These are phyloP conservation scores for Macrobrachium nipponense DNA, from an alignment of 1,140 invertebrate genomes.

Conservation along the genomic window DNA sequence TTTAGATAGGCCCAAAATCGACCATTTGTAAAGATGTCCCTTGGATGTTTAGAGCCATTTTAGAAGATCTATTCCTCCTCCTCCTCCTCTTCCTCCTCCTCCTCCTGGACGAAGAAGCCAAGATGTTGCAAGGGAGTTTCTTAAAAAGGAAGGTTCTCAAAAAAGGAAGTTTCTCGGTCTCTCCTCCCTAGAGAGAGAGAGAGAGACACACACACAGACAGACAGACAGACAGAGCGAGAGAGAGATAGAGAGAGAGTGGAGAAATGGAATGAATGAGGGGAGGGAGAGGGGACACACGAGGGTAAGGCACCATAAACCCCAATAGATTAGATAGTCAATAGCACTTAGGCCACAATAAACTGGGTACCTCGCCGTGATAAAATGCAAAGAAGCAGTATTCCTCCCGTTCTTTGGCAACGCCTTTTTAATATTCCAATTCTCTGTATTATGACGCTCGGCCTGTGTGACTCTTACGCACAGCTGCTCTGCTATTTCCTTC, in stretches of 20 bases:
- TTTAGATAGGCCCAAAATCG: conserved; percentile 1
- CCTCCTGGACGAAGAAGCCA: too few species aligned
- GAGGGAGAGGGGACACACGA: neutral
- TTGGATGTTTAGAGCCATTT: too few species aligned
- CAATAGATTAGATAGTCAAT: conserved; percentile 33
- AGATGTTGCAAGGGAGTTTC: too few species aligned
- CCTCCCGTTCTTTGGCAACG: neutral
- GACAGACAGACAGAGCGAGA: too few species aligned
- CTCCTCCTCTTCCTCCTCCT: too few species aligned
- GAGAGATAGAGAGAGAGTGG: neutral
- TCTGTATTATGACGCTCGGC: conserved; percentile 1
- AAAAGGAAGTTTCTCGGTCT: too few species aligned
- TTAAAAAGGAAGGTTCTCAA: too few species aligned
- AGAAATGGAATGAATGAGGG: neutral
- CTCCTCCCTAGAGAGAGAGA: too few species aligned
- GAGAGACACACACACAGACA: too few species aligned
- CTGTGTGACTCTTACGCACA: conserved; percentile 5
- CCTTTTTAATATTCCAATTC: conserved; percentile 7
- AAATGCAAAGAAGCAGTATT: conserved; percentile 40
- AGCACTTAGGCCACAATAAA: conserved; percentile 6
- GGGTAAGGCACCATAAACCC: conserved; percentile 2
- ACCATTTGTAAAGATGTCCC: too few species aligned
- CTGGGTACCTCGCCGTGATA: neutral
- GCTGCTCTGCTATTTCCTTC: neutral
- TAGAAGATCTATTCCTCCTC: too few species aligned